These are phyloP conservation scores for Platerodrilus igneus DNA, from an alignment of 2,888 invertebrate genomes.

Conservation along the genomic window DNA sequence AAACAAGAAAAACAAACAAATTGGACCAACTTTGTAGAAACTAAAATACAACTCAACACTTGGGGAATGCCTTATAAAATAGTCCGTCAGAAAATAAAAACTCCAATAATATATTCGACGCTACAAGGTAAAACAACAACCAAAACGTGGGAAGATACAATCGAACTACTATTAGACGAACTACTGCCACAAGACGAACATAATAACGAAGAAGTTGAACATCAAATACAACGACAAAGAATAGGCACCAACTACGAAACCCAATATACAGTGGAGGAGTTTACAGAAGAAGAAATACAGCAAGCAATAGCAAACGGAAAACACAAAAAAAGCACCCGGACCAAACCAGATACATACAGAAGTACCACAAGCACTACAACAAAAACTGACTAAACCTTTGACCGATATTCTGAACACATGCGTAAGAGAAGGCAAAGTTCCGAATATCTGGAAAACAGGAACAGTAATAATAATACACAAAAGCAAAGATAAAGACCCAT, in stretches of 20 bases:
- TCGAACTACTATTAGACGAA: constrained; percentile 3
- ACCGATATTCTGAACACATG: constrained; percentile 17
- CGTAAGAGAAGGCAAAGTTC: constrained; percentile 10
- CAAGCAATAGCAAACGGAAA: constrained; percentile 2
- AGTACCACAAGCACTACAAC: neutral
- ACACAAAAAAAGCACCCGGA: constrained; percentile 10
- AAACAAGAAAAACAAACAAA: neutral
- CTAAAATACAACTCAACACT: neutral
- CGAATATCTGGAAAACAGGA: constrained; percentile 15
- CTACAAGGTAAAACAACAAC: constrained; percentile 7
- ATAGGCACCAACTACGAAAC: neutral
- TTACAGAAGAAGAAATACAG: neutral
- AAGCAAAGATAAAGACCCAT: neutral
- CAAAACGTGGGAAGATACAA: constrained; percentile 12
- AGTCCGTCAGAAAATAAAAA: constrained; percentile 4
- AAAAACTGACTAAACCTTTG: neutral
- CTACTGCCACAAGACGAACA: constrained; percentile 14
- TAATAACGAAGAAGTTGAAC: neutral
- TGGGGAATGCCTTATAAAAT: constrained; percentile 10
- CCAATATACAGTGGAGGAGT: too few relatives aligned
- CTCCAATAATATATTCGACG: constrained; percentile 5
- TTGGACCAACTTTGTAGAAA: neutral
- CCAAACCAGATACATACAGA: constrained; percentile 11
- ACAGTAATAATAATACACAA: constrained; percentile 14
- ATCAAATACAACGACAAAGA: constrained; percentile 1